Evolutionary conservation across 64 coral and sea anemone species (phyloP), one percentile per base, ranked within the genome.

Genomic region (Stylophora pistillata): DNA sequence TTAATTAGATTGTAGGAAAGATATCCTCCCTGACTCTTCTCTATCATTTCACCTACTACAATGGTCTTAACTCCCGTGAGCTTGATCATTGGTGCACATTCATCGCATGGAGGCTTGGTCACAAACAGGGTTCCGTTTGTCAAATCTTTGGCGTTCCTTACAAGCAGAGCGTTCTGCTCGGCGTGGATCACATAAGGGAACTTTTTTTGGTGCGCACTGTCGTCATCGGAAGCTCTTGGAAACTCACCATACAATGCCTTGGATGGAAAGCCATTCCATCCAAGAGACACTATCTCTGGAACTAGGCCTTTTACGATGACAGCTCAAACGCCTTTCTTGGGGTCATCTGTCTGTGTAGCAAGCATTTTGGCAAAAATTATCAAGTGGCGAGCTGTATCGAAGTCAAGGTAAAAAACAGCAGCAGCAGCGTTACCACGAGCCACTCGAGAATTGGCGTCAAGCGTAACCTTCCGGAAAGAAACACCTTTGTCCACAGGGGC

Each of bases 131-230:
- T 75, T 25, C 85, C 85, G 55, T 86, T 75, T 7, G 81, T 33
- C 5, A 74, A 65, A 21, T 60, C 53, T 15, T 84, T 63, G 29
- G 15, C 41, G 55, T 95, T 95, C 77, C 89, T 41, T 16, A 78
- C 81, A 13, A 95, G 28, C 12, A 95, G 69, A 53, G 93, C 93
- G 72, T 95, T 95, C 60, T 94, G 87, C 28, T 95, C 93, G 15
- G 89, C 93, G 66, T 95, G 93, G 78, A 95, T 91, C 29, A 95
- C 78, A 55, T 95, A 95, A 14, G 93, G 52, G 29, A 91, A 86
- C 62, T 91, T 95, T 64, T 60, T 94, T 16, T 90, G 31, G 1
- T 30, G 59, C 1, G 16, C 61, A 4, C 10, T 4, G 25, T 94
- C 93, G 9, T 32, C 56, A 16, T 78, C 61, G 0, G 94, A 88